These are phyloP conservation scores for Temnothorax curvispinosus DNA, from an alignment of 1,140 invertebrate genomes.

Conservation along the genomic window DNA sequence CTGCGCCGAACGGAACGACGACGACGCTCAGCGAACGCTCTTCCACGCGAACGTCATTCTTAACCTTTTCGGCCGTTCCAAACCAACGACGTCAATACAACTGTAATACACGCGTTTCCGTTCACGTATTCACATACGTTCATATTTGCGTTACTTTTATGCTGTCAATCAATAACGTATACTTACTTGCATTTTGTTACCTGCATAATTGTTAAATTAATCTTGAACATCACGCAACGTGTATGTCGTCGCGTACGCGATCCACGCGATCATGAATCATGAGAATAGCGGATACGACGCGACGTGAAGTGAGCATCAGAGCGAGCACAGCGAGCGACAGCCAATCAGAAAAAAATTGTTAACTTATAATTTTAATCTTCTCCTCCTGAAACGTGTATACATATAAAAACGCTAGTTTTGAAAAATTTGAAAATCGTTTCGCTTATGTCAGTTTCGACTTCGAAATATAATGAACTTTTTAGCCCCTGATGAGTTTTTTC, in stretches of 20 bases:
- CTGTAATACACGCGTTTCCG: too few relatives aligned
- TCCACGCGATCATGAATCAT: neutral
- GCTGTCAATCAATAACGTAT: neutral
- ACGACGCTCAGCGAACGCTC: too few relatives aligned
- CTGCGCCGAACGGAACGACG: too few relatives aligned
- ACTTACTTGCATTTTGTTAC: neutral
- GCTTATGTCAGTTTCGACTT: neutral
- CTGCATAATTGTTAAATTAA: neutral
- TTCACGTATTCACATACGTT: too few relatives aligned
- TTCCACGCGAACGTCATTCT: too few relatives aligned
- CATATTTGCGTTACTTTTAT: too few relatives aligned
- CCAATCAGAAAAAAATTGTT: neutral
- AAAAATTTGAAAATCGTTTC: neutral
- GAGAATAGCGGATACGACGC: neutral
- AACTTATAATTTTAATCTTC: too few relatives aligned
- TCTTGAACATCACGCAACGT: neutral
- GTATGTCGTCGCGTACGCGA: neutral
- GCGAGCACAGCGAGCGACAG: neutral
- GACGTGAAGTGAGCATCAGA: neutral
- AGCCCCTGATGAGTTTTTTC: neutral
- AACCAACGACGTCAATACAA: too few relatives aligned
- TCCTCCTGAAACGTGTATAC: too few relatives aligned
- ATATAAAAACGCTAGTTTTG: neutral
- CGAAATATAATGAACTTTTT: neutral
- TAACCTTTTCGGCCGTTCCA: too few relatives aligned